Evolutionary conservation across 2,888 invertebrate genomes (phyloP), one percentile per base, ranked within the genome.

Genomic region (Tachina fera): DNA sequence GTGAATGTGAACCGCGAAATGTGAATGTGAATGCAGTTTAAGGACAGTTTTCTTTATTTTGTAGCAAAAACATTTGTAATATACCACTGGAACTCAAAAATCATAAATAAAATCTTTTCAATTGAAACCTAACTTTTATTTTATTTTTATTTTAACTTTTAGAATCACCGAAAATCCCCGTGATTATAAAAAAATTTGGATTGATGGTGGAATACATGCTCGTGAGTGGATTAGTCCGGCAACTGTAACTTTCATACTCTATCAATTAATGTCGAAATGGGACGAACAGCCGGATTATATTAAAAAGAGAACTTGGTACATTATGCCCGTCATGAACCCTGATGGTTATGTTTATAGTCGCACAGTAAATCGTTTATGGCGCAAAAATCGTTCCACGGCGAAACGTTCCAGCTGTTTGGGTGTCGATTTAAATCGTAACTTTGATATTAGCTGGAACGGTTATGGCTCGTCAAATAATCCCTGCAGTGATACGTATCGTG

Each of bases 171-270:
- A 96, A 86, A 91, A 92, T 71, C 96, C 96, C 0, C 93, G 94
- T 0, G 93, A 93, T 5, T 95, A 95, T 75, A 93, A 93, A n/a
- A 96, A 95, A 4, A 94, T 96, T 1, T 96, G 96, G 96, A 92
- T 96, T 56, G 96, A 96, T 88, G 96, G 95, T 0, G 96, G 97
- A 11, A 97, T 97, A 78, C 97, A 97, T 89, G 96, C 97, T 0
- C 94, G 98, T 41, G 98, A 98, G 93, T 98, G 97, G 97, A 96
- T 97, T 88, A 96, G 96, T 58, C 95, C 96, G 0, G 96, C 97
- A 0, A 95, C 96, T 0, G 96, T 96, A 3, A 96, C 97, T 0
- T 97, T 95, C 91, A 94, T 97, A 71, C 95, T 97, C 9, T 94
- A 96, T 89, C 94, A 95, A 75, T 92, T 97, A 53, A 95, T 95